phyloP scores from a whole-genome alignment of 2,113 vertebrate species.

The Danio rerio region DNA sequence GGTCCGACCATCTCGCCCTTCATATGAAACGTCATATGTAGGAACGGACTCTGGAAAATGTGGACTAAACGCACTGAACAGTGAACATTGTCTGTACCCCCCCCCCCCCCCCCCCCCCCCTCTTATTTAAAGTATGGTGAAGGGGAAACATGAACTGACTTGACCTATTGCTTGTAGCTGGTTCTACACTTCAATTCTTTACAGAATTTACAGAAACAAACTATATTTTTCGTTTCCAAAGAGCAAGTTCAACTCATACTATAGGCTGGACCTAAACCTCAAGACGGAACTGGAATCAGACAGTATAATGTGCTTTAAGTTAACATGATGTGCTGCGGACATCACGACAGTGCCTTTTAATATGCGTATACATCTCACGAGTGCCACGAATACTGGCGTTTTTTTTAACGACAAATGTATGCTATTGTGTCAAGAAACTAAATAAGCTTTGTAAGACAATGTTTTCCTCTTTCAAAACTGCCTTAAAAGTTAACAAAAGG shows the following conservation, averaged over 20 bases:
- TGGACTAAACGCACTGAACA: constrained; percentile 37
- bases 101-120: background rate
- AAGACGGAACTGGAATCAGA: constrained; percentile 69
- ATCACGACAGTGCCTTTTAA: constrained; percentile 69
- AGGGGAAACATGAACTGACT: constrained; percentile 55
- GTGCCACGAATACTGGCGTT: constrained; percentile 59
- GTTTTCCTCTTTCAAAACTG: constrained; percentile 83
- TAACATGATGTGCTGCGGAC: constrained; percentile 60
- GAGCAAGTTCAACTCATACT: constrained; percentile 61
- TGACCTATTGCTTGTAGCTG: constrained; percentile 81
- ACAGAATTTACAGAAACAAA: constrained; percentile 9
- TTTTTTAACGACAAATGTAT: constrained; percentile 39
- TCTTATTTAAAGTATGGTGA: constrained; percentile 63
- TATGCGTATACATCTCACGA: constrained; percentile 61
- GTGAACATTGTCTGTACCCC: constrained; percentile 55
- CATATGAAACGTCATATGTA: constrained; percentile 97
- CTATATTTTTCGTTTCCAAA: constrained; percentile 11
- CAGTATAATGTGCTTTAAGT: constrained; percentile 54
- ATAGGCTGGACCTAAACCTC: constrained; percentile 68
- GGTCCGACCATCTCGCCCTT: constrained; percentile 93
- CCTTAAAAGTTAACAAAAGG: constrained; percentile 68
- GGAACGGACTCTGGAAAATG: constrained; percentile 45
- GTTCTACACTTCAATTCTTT: constrained; percentile 78
- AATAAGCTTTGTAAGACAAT: constrained; percentile 82
- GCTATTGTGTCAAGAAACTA: constrained; percentile 61